These are phyloP conservation scores for Falcunculus frontatus DNA, from an alignment of 2,113 vertebrate genomes.

Conservation along the genomic window DNA sequence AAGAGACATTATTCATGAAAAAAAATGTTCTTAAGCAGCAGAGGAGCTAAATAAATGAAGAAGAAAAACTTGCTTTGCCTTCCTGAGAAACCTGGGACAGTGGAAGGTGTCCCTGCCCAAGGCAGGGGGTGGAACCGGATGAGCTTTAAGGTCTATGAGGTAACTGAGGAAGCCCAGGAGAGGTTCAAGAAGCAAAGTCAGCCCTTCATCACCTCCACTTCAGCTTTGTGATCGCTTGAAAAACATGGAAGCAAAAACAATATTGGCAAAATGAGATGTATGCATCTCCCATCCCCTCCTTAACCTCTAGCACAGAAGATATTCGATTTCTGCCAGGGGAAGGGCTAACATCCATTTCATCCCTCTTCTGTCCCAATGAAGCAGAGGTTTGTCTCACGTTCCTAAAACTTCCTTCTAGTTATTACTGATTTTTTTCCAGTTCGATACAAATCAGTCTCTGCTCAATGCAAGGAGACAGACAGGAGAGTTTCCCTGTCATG, in stretches of 20 bases:
- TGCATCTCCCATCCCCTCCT: neutral
- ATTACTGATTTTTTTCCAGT: neutral
- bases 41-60: neutral
- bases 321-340: neutral
- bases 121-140: neutral
- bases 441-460: neutral
- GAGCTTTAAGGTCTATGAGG: neutral
- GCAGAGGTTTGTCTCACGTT: rapidly evolving
- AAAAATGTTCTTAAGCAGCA: neutral
- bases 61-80: neutral
- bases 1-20: neutral
- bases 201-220: neutral
- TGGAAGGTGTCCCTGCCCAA: neutral
- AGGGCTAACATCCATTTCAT: neutral
- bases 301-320: neutral
- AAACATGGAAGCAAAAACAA: neutral
- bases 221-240: neutral
- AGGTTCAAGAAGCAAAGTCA: neutral
- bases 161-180: neutral
- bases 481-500: neutral
- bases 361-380: neutral
- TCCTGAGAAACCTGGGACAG: neutral
- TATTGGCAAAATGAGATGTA: neutral
- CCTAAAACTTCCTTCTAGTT: neutral
- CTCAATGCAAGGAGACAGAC: neutral